Evolutionary conservation across 2,113 vertebrate species (phyloP).

Genomic region (Pelodiscus sinensis): DNA sequence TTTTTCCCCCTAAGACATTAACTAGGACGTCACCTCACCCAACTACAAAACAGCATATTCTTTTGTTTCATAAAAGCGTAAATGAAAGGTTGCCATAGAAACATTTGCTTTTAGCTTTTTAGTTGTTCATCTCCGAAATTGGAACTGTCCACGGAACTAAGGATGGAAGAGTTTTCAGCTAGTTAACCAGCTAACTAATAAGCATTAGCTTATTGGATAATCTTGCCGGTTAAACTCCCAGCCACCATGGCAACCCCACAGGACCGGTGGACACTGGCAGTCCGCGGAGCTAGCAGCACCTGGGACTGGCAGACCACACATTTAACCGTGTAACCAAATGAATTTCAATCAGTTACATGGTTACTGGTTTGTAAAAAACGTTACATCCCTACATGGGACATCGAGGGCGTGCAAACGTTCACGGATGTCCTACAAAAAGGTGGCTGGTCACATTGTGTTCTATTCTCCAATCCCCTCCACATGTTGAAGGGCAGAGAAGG

Average conservation of each 20-base stretch:
- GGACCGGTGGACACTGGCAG: too few species aligned
- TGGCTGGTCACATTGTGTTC: background rate
- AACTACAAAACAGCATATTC: background rate
- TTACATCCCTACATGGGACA: background rate
- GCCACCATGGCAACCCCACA: too few species aligned
- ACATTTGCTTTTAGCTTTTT: background rate
- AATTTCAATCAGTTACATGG: too few species aligned
- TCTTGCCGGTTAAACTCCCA: too few species aligned
- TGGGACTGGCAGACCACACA: too few species aligned
- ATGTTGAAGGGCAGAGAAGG: background rate
- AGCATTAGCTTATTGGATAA: too few species aligned
- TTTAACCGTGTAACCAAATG: too few species aligned
- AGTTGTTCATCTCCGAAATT: background rate
- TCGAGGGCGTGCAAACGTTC: background rate
- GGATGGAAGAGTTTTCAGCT: too few species aligned
- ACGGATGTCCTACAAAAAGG: background rate
- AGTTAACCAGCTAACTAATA: too few species aligned
- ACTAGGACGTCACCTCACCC: background rate
- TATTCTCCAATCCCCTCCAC: background rate
- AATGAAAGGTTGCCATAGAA: background rate
- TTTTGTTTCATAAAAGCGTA: background rate
- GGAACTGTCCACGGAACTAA: background rate
- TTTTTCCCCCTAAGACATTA: background rate
- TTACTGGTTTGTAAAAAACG: too few species aligned
- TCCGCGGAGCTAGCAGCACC: too few species aligned